Percentiles rank a stretch among this genome's conserved stretches.
phyloP scores from a whole-genome alignment of 1,140 invertebrate species.

The Drosophila funebris region DNA sequence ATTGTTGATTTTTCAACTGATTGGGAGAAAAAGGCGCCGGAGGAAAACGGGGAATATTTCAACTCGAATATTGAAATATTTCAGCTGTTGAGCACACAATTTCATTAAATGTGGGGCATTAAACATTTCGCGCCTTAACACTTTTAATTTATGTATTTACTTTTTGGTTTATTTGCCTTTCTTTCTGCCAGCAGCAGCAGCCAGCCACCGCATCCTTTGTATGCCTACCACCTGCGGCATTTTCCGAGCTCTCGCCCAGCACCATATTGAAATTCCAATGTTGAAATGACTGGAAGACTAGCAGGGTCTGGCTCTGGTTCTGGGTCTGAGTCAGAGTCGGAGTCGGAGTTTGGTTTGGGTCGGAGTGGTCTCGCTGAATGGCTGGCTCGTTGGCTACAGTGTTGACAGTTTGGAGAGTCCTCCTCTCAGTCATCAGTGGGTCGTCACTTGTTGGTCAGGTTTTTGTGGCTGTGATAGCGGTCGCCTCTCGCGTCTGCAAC shows the following conservation, averaged over 20 bases:
- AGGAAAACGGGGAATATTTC: slow-evolving; percentile 1
- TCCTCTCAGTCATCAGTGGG: slow-evolving; percentile 51
- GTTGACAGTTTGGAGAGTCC: slow-evolving; percentile 51
- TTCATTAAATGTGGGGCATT: slow-evolving; percentile 62
- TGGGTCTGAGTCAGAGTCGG: not conserved
- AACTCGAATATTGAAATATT: slow-evolving; percentile 23
- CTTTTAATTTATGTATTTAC: slow-evolving; percentile 79
- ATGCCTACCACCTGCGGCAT: slow-evolving; percentile 69
- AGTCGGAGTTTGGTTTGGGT: slow-evolving; percentile 9
- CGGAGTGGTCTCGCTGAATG: not conserved
- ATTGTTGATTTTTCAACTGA: slow-evolving; percentile 12
- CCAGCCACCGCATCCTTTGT: slow-evolving; percentile 6
- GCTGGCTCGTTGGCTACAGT: slow-evolving; percentile 43
- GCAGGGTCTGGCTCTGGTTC: not conserved
- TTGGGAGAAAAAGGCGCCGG: not conserved
- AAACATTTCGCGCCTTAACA: slow-evolving; percentile 70
- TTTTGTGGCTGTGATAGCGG: slow-evolving; percentile 44
- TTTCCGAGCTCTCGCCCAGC: slow-evolving; percentile 34
- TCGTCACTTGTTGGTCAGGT: slow-evolving; percentile 42
- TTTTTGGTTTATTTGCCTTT: slow-evolving; percentile 67
- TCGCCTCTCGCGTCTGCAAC: slow-evolving; percentile 35
- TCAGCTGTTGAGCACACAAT: slow-evolving; percentile 43
- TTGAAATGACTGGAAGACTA: slow-evolving; percentile 67
- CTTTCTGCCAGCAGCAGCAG: slow-evolving; percentile 20
- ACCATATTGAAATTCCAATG: slow-evolving; percentile 76